Percentiles rank a stretch among this genome's conserved stretches.
Conservation (phyloP, 2,888 invertebrate genomes). For the Perizoma flavofasciatum region DNA sequence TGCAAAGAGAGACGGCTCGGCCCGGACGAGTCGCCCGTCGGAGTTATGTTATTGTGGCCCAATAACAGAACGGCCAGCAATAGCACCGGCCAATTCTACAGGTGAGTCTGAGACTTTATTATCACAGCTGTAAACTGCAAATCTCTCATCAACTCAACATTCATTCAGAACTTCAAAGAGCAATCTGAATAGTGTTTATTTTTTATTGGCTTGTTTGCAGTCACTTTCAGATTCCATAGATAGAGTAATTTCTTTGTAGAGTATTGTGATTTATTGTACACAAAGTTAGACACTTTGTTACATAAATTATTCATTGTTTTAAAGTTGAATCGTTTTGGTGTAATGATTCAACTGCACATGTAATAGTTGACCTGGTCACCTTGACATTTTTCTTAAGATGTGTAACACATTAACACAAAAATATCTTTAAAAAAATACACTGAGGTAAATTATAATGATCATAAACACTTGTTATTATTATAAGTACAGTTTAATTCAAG, state of each 20-base stretch:
- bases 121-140: constrained; percentile 15
- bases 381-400: constrained; percentile 8
- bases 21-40: constrained; percentile 91
- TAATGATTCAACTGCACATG: constrained; percentile 1
- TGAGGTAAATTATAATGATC: background rate
- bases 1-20: constrained; percentile 96
- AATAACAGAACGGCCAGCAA: constrained; percentile 75
- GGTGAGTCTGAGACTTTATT: constrained; percentile 48
- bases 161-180: constrained; percentile 8
- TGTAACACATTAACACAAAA: background rate
- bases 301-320: constrained; percentile 8
- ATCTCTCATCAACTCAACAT: constrained; percentile 17
- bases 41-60: constrained; percentile 93
- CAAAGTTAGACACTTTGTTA: constrained; percentile 8
- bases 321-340: constrained; percentile 2
- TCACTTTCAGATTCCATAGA: constrained; percentile 12
- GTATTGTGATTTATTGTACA: constrained; percentile 2
- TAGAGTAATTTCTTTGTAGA: constrained; percentile 5
- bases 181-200: constrained; percentile 17
- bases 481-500: constrained; percentile 35
- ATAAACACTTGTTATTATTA: no score
- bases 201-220: constrained; percentile 17
- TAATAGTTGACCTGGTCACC: constrained; percentile 12
- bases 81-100: constrained; percentile 77
- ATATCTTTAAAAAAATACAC: background rate